Evolutionary conservation across 2,113 vertebrate species (phyloP).

Genomic region (Peucedramus taeniatus): DNA sequence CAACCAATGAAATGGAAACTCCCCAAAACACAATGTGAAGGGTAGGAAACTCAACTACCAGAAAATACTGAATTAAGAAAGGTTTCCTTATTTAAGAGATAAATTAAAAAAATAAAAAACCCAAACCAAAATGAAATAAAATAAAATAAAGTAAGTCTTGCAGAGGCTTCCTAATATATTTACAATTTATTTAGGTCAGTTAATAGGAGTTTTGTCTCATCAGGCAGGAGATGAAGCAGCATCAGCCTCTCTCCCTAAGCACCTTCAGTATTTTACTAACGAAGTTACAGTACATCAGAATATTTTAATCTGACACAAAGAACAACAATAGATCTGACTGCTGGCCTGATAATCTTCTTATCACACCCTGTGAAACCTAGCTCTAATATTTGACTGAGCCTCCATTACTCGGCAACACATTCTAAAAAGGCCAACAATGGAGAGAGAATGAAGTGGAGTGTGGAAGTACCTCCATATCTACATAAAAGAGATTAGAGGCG

Average conservation of each 20-base stretch:
- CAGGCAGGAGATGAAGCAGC: slow-evolving; percentile 26
- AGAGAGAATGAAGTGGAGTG: slow-evolving; percentile 79
- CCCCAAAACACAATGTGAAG: background rate
- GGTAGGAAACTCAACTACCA: background rate
- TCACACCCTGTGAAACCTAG: slow-evolving; percentile 80
- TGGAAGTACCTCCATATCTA: slow-evolving; percentile 87
- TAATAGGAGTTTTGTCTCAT: slow-evolving; percentile 64
- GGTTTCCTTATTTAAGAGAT: background rate
- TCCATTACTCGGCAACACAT: slow-evolving; percentile 74
- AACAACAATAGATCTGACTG: slow-evolving; percentile 77
- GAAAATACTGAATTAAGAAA: background rate
- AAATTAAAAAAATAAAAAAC: background rate
- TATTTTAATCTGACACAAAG: slow-evolving; percentile 82
- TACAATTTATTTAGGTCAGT: slow-evolving; percentile 59
- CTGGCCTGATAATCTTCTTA: slow-evolving; percentile 79
- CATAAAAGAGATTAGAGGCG: slow-evolving; percentile 95
- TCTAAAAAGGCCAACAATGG: slow-evolving; percentile 77
- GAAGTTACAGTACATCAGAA: slow-evolving; percentile 72
- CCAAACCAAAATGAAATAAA: background rate
- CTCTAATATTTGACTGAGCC: slow-evolving; percentile 75
- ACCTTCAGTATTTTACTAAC: slow-evolving; percentile 70
- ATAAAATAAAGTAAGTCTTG: background rate
- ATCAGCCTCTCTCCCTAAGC: slow-evolving; percentile 48
- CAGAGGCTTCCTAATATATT: slow-evolving; percentile 7
- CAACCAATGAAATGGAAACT: background rate